These are phyloP conservation scores for Tetragnatha montana DNA, from an alignment of 2,888 invertebrate genomes.

Conservation along the genomic window DNA sequence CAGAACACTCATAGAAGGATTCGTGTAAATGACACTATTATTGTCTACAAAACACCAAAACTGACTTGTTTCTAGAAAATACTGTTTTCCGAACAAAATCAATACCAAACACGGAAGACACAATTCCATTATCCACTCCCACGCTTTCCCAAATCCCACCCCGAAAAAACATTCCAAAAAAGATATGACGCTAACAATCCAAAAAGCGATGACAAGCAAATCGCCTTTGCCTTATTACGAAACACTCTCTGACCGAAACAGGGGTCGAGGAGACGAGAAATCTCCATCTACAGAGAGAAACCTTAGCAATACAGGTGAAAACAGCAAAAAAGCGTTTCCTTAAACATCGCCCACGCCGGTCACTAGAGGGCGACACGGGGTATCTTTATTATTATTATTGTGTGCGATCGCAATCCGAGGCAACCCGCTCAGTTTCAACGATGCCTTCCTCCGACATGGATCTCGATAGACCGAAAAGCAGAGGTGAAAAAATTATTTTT, in stretches of 20 bases:
- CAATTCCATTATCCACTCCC: not conserved
- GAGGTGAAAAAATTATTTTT: conserved; percentile 41
- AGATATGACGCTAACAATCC: conserved; percentile 8
- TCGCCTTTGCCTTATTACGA: not conserved
- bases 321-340: conserved; percentile 35
- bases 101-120: not conserved
- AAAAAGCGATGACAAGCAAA: conserved; percentile 4
- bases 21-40: no score
- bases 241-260: not conserved
- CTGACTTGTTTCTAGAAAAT: no score
- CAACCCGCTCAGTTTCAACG: conserved; percentile 42
- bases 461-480: conserved; percentile 61
- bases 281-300: not conserved
- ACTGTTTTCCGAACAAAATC: no score
- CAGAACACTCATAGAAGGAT: no score
- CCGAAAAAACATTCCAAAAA: not conserved
- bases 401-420: not conserved
- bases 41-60: no score
- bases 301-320: conserved; percentile 30
- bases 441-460: conserved; percentile 70
- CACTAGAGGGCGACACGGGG: conserved; percentile 51
- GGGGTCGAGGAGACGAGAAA: conserved; percentile 38
- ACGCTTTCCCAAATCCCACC: not conserved
- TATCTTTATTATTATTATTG: not conserved
- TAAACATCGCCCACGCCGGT: conserved; percentile 56